Conservation (phyloP, 2,888 invertebrate species). For the Nomada ruficornis region DNA sequence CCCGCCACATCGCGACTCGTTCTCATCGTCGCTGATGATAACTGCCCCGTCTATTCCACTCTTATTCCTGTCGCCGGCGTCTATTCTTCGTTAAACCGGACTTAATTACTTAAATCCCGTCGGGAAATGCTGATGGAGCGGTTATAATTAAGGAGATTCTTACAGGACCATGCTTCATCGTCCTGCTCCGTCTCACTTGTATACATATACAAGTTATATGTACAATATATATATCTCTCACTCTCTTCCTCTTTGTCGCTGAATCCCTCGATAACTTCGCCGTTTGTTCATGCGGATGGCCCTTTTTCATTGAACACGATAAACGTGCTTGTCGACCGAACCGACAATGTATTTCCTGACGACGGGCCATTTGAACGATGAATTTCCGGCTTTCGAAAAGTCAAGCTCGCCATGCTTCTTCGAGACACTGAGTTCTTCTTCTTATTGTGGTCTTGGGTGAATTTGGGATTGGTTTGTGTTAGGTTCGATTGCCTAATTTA, state of each 20-base stretch:
- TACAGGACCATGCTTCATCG: slow-evolving; percentile 54
- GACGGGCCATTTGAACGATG: slow-evolving; percentile 35
- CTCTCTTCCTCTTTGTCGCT: slow-evolving; percentile 2
- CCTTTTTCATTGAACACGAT: slow-evolving; percentile 59
- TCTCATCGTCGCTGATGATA: slow-evolving; percentile 62
- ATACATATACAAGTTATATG: neutral
- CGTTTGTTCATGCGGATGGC: slow-evolving; percentile 38
- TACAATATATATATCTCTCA: neutral
- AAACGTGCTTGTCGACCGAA: slow-evolving; percentile 48
- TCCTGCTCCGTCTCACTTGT: neutral
- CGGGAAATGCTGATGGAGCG: slow-evolving; percentile 78
- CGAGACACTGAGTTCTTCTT: neutral
- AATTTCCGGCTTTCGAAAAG: slow-evolving; percentile 24
- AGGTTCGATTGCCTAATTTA: neutral
- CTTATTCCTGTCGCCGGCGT: slow-evolving; percentile 72
- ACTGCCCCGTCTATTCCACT: slow-evolving; percentile 66
- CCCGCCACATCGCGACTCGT: slow-evolving; percentile 38
- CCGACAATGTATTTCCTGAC: slow-evolving; percentile 42
- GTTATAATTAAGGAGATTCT: slow-evolving; percentile 78
- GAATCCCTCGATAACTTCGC: slow-evolving; percentile 39
- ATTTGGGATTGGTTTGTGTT: neutral
- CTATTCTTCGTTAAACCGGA: slow-evolving; percentile 79
- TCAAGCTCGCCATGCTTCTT: neutral
- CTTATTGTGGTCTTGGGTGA: neutral
- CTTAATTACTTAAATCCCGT: slow-evolving; percentile 78